Base-by-base conservation (phyloP, 2,113 vertebrate species). In the Dolichallabes microphthalmus region DNA sequence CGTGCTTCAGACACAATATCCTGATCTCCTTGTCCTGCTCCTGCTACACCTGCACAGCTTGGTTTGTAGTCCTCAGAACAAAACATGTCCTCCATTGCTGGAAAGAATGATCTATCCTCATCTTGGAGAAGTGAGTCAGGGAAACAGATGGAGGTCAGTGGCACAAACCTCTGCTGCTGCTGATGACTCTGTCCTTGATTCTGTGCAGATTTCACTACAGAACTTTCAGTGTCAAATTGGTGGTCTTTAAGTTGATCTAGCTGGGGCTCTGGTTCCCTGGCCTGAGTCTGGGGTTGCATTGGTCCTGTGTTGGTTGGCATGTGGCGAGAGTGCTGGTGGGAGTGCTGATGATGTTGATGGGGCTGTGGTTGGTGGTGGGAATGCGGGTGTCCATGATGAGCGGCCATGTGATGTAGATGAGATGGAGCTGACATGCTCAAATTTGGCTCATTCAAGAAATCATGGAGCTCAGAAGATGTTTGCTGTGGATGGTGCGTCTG, bases 51-150 rank as follows among this genome's bases (percentile, higher is more conserved):
- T 0, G 35, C 75, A 2, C 93, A 96, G 57, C 94, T 94, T 0
- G 95, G 83, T 58, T 97, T 98, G 45, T 96, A 97, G 10, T 96
- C 96, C 0, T 97, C 93, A 0, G 94, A 92, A 0, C 96, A 97
- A 12, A 98, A 98, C 95, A 98, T 97, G 90, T 98, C 96, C 81
- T 98, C 97, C 96, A 98, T 97, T 12, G 95, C 96, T 19, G 96
- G 96, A 85, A 98, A 98, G 89, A 97, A 98, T 35, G 96, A 94
- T 0, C 96, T 94, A 55, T 94, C 94, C 35, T 97, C 96, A 0
- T 97, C 97, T 76, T 96, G 96, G 35, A 98, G 92, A 84, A 96
- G 90, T 0, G 97, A 96, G 82, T 98, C 97, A 0, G 96, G 96
- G 91, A 97, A 98, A 91, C 97, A 98, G 89, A 97, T 97, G 64